Base-by-base conservation (phyloP, 37 sponge, comb jelly and placozoan species). In the Ianthella basta region DNA sequence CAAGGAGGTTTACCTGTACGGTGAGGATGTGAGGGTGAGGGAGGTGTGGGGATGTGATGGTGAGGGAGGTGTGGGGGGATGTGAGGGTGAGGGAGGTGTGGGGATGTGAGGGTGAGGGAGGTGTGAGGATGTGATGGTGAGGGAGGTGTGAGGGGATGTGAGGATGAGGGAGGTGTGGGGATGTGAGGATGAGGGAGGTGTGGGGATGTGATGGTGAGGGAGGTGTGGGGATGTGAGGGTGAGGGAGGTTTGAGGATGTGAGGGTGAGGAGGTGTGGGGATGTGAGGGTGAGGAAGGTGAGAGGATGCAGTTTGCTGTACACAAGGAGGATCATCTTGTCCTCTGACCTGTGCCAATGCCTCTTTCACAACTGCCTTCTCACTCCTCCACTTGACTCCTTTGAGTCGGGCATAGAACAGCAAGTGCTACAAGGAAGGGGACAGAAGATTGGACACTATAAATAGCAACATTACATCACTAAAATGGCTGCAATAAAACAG, bases 391-490 rank as follows among this genome's bases (percentile, higher is more conserved):
- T 90, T 93, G 27, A 88, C 91, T 29, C 94, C 94, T 66, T 87
- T 93, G 34, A 93, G 82, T 56, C 94, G 80, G 68, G 91, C 91
- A 59, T 93, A 93, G 77, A 93, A 93, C 50, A 93, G 73, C 25
- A 93, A 74, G 56, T 93, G 94, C 82, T 67, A n/a, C 73, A 12
- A 23, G 29, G 24, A 12, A 5, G 29, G 29, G 29, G 24, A 12
- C 64, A 61, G 29, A 10, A 13, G 50, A 44, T 44, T 44, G 50
- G 65, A 5, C n/a, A n/a, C 27, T 29, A 24, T 27, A 63, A 63
- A 33, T 36, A 33, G 73, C 4, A 33, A 21, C 36, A 32, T 5
- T 37, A 72, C 73, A 72, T 20, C 36, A 23, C 13, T 8, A 21
- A 20, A 72, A 21, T 72, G 32, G 55, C 55, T 53, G 55, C 16